Base-by-base conservation (phyloP, 2,797 vertebrate species). In the Coluber constrictor region DNA sequence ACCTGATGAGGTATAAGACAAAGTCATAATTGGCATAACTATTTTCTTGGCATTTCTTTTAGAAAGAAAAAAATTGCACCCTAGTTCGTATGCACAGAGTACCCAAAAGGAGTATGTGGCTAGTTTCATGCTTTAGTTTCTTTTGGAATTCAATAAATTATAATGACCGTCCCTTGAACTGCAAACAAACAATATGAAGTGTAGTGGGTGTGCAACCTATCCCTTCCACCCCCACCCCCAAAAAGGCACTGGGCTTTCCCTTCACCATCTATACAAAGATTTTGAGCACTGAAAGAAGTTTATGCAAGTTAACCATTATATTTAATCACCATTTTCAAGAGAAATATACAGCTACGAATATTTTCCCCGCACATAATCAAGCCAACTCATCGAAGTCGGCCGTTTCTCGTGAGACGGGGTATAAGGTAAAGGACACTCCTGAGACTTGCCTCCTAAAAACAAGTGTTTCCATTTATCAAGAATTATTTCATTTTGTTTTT, bases 331-430 rank as follows among this genome's bases (percentile, higher is more conserved):
- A 27, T 57, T 95, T 94, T 94, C 1, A 10, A 55, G 32, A 16
- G 13, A 94, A 83, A 86, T 12, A 61, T 63, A 63, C 92, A 54
- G 1, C 90, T 47, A 0, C 74, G 32, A 79, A 43, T 57, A 57
- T 79, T 32, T 9, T 11, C 8, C 25, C 51, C 8, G 94, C 90
- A 37, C 7, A 5, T 3, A 93, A 94, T 87, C 92, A 94, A 91
- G 59, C 63, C 91, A 1, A 90, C 0, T 1, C 47, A n/a, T 1
- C 86, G 18, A 74, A n/a, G 15, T 10, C 79, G 29, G 10, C 90
- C 20, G 0, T 1, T 54, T 88, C 88, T 37, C 0, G 0, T 27
- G 66, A 86, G 59, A 89, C 9, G 18, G 94, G 12, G 2, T 5
- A 11, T 83, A 51, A 87, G 47, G 55, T 89, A 90, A 93, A 88